Evolutionary conservation across 2,888 invertebrate species (phyloP).

Genomic region (Biston betularia): DNA sequence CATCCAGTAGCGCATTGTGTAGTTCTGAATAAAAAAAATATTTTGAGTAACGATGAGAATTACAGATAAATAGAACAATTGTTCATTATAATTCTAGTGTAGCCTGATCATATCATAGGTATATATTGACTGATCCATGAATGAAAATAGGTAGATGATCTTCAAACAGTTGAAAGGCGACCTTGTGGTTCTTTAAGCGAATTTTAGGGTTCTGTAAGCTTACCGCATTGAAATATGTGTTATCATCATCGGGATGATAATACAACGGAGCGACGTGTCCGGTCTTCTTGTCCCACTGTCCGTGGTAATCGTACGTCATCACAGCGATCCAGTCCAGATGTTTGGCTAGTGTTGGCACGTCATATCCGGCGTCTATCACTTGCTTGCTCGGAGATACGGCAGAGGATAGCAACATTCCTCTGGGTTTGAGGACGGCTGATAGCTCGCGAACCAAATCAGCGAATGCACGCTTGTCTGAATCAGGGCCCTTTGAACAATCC

Average conservation of each 20-base stretch:
- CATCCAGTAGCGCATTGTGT: constrained; percentile 95
- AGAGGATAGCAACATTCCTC: constrained; percentile 90
- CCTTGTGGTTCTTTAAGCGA: no score
- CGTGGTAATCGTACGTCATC: constrained; percentile 97
- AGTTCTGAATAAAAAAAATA: constrained; percentile 87
- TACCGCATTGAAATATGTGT: constrained; percentile 93
- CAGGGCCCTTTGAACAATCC: constrained; percentile 93
- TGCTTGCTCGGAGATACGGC: constrained; percentile 96
- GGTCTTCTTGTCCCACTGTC: constrained; percentile 96
- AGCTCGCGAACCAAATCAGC: constrained; percentile 91
- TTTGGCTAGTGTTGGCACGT: constrained; percentile 90
- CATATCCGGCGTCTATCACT: constrained; percentile 94
- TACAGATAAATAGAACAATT: no score
- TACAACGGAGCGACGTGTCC: constrained; percentile 95
- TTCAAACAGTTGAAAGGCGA: no score
- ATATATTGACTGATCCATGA: no score
- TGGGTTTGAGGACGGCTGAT: constrained; percentile 88
- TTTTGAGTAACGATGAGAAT: not conserved
- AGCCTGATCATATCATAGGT: no score
- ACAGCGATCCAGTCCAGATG: constrained; percentile 96
- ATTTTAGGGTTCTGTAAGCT: constrained; percentile 52
- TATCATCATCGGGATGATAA: constrained; percentile 93
- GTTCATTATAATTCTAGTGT: no score
- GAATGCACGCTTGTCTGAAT: constrained; percentile 93
- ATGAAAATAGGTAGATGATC: no score